Conservation (phyloP, 2,888 invertebrate species). For the Gandaritis pyraliata region DNA sequence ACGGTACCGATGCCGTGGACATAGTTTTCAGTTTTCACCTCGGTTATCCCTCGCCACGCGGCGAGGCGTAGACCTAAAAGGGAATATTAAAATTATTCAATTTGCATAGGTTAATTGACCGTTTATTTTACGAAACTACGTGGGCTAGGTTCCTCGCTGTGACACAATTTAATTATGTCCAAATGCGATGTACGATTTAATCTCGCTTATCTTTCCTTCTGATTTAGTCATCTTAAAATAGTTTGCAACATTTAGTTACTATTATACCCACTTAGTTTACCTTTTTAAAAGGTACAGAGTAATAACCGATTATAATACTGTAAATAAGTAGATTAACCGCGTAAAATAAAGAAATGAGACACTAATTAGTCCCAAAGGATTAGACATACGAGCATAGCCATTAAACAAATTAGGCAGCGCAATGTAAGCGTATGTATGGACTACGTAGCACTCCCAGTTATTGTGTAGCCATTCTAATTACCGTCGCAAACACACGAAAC, state of each 20-base stretch:
- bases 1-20: conserved; percentile 44
- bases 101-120: conserved; percentile 68
- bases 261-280: not conserved
- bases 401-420: conserved; percentile 57
- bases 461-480: conserved; percentile 43
- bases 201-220: conserved; percentile 29
- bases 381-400: conserved; percentile 43
- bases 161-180: conserved; percentile 44
- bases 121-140: conserved; percentile 55
- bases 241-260: too few relatives aligned
- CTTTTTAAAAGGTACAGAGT: conserved; percentile 20
- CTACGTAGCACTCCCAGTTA: conserved; percentile 42
- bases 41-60: conserved; percentile 56
- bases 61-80: conserved; percentile 29
- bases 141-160: conserved; percentile 41
- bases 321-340: conserved; percentile 20
- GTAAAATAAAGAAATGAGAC: conserved; percentile 40
- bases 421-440: conserved; percentile 41
- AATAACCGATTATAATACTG: conserved; percentile 20
- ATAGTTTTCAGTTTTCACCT: conserved; percentile 57
- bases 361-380: conserved; percentile 39
- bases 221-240: not conserved
- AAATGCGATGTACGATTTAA: conserved; percentile 37
- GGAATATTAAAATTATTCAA: conserved; percentile 72
- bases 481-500: conserved; percentile 32